These are phyloP conservation scores for Colistium nudipinnis DNA, from an alignment of 2,113 vertebrate genomes.

Conservation along the genomic window DNA sequence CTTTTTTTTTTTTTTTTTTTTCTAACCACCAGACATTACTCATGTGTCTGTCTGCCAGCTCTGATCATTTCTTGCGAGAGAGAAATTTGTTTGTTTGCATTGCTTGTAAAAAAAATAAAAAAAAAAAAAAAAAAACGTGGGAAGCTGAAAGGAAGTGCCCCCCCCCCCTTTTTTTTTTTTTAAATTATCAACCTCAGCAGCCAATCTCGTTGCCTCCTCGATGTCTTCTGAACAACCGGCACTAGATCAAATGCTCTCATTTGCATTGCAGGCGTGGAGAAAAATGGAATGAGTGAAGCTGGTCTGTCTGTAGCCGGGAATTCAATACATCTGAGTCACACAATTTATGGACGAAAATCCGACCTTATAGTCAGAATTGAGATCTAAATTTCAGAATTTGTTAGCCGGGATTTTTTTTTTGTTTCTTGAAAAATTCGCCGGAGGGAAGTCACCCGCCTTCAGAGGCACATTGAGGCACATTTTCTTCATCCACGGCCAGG, in stretches of 20 bases:
- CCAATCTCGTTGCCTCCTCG: conserved; percentile 41
- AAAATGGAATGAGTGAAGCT: conserved; percentile 55
- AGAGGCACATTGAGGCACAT: conserved; percentile 16
- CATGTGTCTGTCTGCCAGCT: conserved; percentile 49
- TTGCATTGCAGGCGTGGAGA: conserved; percentile 60
- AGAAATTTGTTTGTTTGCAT: conserved; percentile 57
- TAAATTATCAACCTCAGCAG: conserved; percentile 61
- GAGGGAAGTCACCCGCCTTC: neutral
- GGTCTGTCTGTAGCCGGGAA: conserved; percentile 11
- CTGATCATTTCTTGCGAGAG: conserved; percentile 53
- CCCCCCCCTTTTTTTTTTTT: conserved; percentile 30
- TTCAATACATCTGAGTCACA: conserved; percentile 37
- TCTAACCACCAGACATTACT: conserved; percentile 55
- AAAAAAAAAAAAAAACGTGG: conserved; percentile 51
- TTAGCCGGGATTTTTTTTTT: neutral
- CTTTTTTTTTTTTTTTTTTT: conserved; percentile 41
- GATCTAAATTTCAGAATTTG: too few species aligned
- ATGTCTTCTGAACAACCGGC: conserved; percentile 55
- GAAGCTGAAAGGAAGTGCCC: conserved; percentile 36
- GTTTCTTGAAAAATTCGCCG: neutral
- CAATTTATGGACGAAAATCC: conserved; percentile 32
- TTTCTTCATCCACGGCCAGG: neutral
- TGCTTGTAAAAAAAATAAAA: too few species aligned
- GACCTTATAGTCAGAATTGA: too few species aligned
- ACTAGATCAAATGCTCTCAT: conserved; percentile 62